phyloP scores from a whole-genome alignment of 2,797 vertebrate genomes.

The Chloroceryle inda region DNA sequence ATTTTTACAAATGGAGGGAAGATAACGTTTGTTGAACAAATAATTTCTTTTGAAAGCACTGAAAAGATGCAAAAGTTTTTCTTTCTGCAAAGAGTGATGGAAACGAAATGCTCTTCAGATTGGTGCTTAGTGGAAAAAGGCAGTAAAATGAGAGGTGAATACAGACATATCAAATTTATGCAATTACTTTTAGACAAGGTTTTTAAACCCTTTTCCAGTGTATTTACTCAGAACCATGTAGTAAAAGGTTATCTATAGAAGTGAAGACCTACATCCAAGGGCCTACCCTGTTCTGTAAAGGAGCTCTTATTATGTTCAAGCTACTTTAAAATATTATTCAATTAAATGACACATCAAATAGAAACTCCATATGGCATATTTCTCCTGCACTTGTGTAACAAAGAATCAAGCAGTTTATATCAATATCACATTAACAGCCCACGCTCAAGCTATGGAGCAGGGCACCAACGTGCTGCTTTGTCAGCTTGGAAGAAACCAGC shows the following conservation, averaged over 20 bases:
- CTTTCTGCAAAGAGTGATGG: background rate
- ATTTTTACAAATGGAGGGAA: background rate
- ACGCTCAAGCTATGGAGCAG: background rate
- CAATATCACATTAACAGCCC: background rate
- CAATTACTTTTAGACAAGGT: background rate
- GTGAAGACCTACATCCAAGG: background rate
- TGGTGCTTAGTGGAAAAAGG: background rate
- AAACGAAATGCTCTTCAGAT: background rate
- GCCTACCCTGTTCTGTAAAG: background rate
- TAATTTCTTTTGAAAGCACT: background rate
- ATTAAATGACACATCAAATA: background rate
- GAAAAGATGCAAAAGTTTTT: background rate
- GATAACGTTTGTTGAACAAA: conserved; percentile 7
- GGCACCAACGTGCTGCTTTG: background rate
- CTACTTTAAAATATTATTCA: background rate
- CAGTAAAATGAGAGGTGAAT: background rate
- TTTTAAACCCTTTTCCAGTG: background rate
- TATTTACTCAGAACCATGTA: background rate
- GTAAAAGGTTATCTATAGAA: background rate
- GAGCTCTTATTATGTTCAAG: background rate
- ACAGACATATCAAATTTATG: background rate
- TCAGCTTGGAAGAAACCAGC: background rate
- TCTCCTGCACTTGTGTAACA: background rate
- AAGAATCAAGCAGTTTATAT: background rate
- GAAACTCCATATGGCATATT: background rate